phyloP scores from a whole-genome alignment of 2,888 invertebrate genomes.

The Salpingus planirostris region DNA sequence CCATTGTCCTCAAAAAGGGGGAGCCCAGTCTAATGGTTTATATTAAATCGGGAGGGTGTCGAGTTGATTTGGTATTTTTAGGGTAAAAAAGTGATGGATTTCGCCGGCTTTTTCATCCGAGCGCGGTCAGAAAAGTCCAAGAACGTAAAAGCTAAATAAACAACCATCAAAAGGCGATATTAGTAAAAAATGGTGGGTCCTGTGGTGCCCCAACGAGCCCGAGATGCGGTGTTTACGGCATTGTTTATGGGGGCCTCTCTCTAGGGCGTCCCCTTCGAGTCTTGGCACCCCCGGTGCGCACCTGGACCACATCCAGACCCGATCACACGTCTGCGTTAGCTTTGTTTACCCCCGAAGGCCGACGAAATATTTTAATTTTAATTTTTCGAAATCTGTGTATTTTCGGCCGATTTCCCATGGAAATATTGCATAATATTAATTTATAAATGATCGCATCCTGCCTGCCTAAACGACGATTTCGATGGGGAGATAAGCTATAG shows the following conservation, averaged over 20 bases:
- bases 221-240: constrained; percentile 33
- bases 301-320: constrained; percentile 7
- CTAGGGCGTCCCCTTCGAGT: constrained; percentile 11
- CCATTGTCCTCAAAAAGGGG: constrained; percentile 24
- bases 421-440: no score
- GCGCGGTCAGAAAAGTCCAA: constrained; percentile 15
- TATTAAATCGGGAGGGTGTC: constrained; percentile 27
- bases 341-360: constrained; percentile 8
- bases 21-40: constrained; percentile 28
- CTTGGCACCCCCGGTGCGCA: constrained; percentile 8
- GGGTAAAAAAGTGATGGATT: no score
- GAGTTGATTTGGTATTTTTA: no score
- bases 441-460: no score
- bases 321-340: constrained; percentile 10
- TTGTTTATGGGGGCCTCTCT: constrained; percentile 35
- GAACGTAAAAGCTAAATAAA: constrained; percentile 29
- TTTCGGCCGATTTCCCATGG: no score
- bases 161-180: constrained; percentile 36
- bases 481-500: constrained; percentile 5
- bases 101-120: no score
- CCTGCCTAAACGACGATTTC: no score
- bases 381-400: no score
- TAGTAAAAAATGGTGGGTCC: constrained; percentile 33
- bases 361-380: no score
- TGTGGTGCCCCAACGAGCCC: constrained; percentile 21